These are phyloP conservation scores for Fabriciana adippe DNA, from an alignment of 2,888 invertebrate genomes.

Conservation along the genomic window DNA sequence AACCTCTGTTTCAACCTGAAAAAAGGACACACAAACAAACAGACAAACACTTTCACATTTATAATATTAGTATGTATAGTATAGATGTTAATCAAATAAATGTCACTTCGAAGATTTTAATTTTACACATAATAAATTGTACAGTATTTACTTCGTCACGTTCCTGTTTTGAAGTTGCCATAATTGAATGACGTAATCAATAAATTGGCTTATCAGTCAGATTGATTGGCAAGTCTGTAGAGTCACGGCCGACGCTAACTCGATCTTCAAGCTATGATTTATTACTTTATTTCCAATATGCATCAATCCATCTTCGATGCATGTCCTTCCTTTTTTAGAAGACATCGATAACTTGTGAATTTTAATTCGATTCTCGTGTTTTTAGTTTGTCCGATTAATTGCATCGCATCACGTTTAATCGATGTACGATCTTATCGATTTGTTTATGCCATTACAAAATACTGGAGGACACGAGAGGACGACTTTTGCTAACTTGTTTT, in stretches of 20 bases:
- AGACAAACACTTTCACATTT: too few species aligned
- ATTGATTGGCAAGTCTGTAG: slow-evolving; percentile 39
- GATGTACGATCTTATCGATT: slow-evolving; percentile 34
- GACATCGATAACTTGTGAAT: slow-evolving; percentile 37
- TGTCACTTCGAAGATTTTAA: not conserved
- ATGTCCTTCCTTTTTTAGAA: slow-evolving; percentile 30
- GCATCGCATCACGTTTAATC: slow-evolving; percentile 29
- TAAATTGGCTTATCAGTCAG: slow-evolving; percentile 45
- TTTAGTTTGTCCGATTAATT: slow-evolving; percentile 37
- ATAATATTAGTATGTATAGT: too few species aligned
- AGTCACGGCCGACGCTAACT: slow-evolving; percentile 36
- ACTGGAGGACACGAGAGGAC: slow-evolving; percentile 14
- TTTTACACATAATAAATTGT: slow-evolving; percentile 5
- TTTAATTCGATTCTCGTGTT: slow-evolving; percentile 39
- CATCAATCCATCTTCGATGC: slow-evolving; percentile 37
- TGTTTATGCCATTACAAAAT: slow-evolving; percentile 24
- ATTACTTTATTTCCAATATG: slow-evolving; percentile 35
- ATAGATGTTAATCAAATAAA: not conserved
- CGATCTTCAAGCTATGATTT: slow-evolving; percentile 35
- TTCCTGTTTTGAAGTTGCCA: slow-evolving; percentile 28
- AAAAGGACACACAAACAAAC: too few species aligned
- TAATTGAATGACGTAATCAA: slow-evolving; percentile 47
- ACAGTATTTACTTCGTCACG: slow-evolving; percentile 20
- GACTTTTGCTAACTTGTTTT: slow-evolving; percentile 7
- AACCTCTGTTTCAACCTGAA: too few species aligned